Base-by-base conservation (phyloP, 2,113 vertebrate genomes). In the Leptodactylus fuscus region DNA sequence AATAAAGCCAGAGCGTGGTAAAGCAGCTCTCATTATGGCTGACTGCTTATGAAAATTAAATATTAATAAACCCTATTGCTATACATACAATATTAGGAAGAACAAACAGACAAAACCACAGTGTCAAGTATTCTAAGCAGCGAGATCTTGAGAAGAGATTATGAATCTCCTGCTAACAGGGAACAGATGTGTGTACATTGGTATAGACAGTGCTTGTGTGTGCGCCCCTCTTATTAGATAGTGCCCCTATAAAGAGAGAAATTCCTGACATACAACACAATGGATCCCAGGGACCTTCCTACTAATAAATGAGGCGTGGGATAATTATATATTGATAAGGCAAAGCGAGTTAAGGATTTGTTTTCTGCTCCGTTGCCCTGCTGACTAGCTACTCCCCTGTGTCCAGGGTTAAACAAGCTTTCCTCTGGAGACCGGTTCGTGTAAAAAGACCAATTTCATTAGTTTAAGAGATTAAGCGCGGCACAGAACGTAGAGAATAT, bases 371-470 rank as follows among this genome's bases (percentile, higher is more conserved):
- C 3, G 22, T 34, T 85, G 73, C 32, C 58, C 53, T 46, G 51
- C 22, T 38, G 36, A 74, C 34, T 32, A n/a, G 83, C 32, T 36
- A 38, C 53, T 79, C 60, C 48, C 44, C 32, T 1, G 73, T 38
- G 75, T 69, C 75, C 32, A 79, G 75, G 58, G 58, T 79, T 79
- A 78, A 53, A 46, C 83, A 53, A 55, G 7, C 36, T 12, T 55
- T 60, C 83, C 83, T 79, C 74, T 9, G 5, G 83, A 79, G 83
- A 85, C 46, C n/a, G 46, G 62, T 78, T 85, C 55, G 38, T 78
- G 58, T 85, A 85, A 85, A 85, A 85, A 77, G 75, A 70, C 74
- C 41, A 46, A 79, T 79, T 85, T 85, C 75, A 85, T 79, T 78
- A 85, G 48, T 85, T 69, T 69, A 78, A 67, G 60, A 34, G 53